These are phyloP conservation scores for Zootermopsis nevadensis DNA, from an alignment of 2,888 invertebrate genomes.

Conservation along the genomic window DNA sequence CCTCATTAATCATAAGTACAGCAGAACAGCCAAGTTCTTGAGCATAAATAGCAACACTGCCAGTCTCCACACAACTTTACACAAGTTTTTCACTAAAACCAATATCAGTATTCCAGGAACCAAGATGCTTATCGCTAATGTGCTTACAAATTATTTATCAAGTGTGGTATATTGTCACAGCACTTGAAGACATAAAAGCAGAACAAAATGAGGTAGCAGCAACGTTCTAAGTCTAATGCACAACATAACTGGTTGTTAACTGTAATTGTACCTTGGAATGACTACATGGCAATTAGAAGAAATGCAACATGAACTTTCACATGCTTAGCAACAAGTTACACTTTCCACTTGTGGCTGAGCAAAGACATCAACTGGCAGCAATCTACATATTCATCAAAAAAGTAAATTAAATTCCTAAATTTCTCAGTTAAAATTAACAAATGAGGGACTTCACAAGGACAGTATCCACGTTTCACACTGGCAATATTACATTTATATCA, in stretches of 20 bases:
- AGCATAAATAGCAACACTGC: neutral
- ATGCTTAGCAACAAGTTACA: neutral
- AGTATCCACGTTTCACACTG: neutral
- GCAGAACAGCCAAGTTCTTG: neutral
- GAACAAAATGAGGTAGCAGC: constrained; percentile 20
- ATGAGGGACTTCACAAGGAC: neutral
- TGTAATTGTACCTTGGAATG: constrained; percentile 43
- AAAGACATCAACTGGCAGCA: neutral
- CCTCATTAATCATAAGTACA: too few species aligned
- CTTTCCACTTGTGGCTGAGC: neutral
- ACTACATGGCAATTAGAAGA: constrained; percentile 37
- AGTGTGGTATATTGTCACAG: neutral
- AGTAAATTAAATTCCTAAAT: neutral
- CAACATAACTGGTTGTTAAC: neutral
- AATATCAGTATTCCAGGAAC: neutral
- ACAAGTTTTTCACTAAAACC: neutral
- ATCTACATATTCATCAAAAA: too few species aligned
- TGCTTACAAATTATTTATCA: neutral
- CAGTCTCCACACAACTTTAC: neutral
- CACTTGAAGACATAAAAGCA: constrained; percentile 9
- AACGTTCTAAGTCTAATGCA: constrained; percentile 2
- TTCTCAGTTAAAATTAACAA: neutral
- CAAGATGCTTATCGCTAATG: neutral
- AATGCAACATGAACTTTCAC: neutral
- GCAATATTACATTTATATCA: neutral